Evolutionary conservation across 2,888 invertebrate genomes (phyloP).

Genomic region (Standfussiana lucernea): DNA sequence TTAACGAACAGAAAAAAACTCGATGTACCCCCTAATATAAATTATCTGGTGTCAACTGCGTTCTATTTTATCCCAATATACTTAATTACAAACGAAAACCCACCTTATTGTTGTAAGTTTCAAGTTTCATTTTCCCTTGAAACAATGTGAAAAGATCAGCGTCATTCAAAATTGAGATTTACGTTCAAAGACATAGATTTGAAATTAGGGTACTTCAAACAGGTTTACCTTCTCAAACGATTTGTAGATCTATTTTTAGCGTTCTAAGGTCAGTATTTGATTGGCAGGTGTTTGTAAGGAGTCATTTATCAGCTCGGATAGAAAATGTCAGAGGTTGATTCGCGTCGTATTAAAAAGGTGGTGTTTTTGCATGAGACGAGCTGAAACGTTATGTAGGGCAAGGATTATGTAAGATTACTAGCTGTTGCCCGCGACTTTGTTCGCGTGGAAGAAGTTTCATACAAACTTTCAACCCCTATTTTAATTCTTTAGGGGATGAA

Average conservation of each 20-base stretch:
- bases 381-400: slow-evolving; percentile 31
- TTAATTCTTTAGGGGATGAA: too few species aligned
- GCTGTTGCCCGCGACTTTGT: too few species aligned
- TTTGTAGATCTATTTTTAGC: slow-evolving; percentile 43
- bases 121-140: slow-evolving; percentile 39
- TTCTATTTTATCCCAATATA: slow-evolving; percentile 69
- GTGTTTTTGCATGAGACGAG: slow-evolving; percentile 65
- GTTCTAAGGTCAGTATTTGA: slow-evolving; percentile 55
- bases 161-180: slow-evolving; percentile 72
- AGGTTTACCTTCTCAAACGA: slow-evolving; percentile 29
- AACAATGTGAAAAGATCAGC: slow-evolving; percentile 11
- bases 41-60: slow-evolving; percentile 82
- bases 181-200: slow-evolving; percentile 64
- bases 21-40: slow-evolving; percentile 76
- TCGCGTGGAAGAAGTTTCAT: too few species aligned
- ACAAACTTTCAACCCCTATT: too few species aligned
- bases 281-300: slow-evolving; percentile 47
- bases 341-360: slow-evolving; percentile 74
- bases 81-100: slow-evolving; percentile 50
- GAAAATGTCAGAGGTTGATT: slow-evolving; percentile 80
- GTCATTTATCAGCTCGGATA: slow-evolving; percentile 84
- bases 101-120: slow-evolving; percentile 42
- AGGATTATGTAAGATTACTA: slow-evolving; percentile 38
- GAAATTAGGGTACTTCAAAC: slow-evolving; percentile 56
- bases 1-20: slow-evolving; percentile 73